Evolutionary conservation across 2,888 invertebrate species (phyloP).

Genomic region (Plebejus anna): DNA sequence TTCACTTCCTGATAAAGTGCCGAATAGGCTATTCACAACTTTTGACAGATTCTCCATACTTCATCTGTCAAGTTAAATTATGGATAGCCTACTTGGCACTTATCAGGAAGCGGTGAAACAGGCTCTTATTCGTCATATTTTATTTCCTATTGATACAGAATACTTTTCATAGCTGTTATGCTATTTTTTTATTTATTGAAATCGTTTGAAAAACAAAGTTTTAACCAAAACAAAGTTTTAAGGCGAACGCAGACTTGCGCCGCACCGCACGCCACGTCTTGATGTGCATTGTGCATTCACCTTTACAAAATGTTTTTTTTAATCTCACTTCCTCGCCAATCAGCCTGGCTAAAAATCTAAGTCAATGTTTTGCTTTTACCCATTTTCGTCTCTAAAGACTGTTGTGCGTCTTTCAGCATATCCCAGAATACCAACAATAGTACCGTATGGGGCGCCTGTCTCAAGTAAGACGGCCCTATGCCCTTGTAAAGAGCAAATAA

Average conservation of each 20-base stretch:
- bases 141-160: too few species aligned
- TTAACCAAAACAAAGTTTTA: neutral
- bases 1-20: too few species aligned
- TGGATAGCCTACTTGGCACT: too few species aligned
- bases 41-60: too few species aligned
- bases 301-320: neutral
- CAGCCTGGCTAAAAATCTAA: neutral
- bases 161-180: too few species aligned
- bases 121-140: too few species aligned
- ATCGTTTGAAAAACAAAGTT: too few species aligned
- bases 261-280: neutral
- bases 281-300: neutral
- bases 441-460: constrained; percentile 95
- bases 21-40: too few species aligned
- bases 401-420: constrained; percentile 78
- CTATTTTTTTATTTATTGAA: too few species aligned
- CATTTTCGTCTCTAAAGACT: constrained; percentile 43
- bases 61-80: too few species aligned
- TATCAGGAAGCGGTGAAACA: too few species aligned
- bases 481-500: constrained; percentile 94
- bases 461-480: constrained; percentile 91
- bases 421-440: constrained; percentile 95
- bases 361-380: neutral
- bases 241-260: neutral
- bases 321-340: neutral